Base-by-base conservation (phyloP, 2,888 invertebrate genomes). In the Endomychus coccineus region DNA sequence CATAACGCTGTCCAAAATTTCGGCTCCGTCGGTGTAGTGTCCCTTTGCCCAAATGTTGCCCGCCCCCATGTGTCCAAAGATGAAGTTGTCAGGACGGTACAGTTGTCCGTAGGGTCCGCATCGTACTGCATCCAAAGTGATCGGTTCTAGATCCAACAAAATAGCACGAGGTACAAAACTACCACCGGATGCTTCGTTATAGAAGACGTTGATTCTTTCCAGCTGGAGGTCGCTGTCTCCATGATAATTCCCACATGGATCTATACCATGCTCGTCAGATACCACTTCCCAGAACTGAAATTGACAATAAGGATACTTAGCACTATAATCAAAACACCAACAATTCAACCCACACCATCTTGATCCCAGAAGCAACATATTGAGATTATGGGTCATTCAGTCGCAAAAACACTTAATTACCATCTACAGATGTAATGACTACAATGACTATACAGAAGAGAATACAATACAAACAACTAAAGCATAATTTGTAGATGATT, bases 31-130 rank as follows among this genome's bases (percentile, higher is more conserved):
- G 11, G 35, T 35, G 35, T 35, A 35, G 19, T 35, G 28, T 4
- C 35, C 35, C 28, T 35, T 35, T 3, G 35, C 35, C 35, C 35
- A 35, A 21, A 28, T 35, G 14, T 35, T 35, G 4, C 27, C 27
- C 11, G 35, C 76, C 23, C 68, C 68, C 52, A 65, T 64, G 1
- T 51, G 21, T 3, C 80, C 82, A 51, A 84, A 87, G 2, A 88
- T 84, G 60, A 86, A 88, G 68, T 88, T 89, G 62, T 88, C 87
- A 5, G 88, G 89, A 31, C 88, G 77, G 74, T 88, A 89, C 43
- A 89, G 75, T 56, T 83, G 80, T 6, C 88, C 88, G 68, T 82
- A 86, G 34, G 70, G 75, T 34, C 88, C 85, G 43, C 86, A 83
- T 46, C 87, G 76, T 34, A 89, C 87, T 34, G 85, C 80, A 70